A percentile compares a stretch with the other conserved stretches of the same genome.
Conservation (phyloP, 2,888 invertebrate species). For the Nephrotoma appendiculata region DNA sequence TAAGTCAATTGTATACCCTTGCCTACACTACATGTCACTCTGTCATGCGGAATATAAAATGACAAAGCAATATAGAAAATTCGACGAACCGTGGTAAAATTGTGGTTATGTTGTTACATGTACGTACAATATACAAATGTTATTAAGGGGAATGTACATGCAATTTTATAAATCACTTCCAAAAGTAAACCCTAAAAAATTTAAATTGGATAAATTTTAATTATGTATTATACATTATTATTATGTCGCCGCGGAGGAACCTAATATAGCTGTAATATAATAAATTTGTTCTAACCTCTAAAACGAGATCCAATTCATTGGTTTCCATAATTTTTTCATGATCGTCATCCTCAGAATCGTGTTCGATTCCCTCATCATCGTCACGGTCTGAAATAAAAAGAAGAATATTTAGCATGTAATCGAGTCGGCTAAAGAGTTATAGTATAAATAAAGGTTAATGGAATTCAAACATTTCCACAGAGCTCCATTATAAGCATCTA, state of each 20-base stretch:
- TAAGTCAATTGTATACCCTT: background rate
- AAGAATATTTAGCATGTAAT: background rate
- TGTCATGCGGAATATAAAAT: background rate
- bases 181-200: background rate
- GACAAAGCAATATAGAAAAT: background rate
- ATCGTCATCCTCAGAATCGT: constrained; percentile 64
- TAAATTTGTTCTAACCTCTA: constrained; percentile 24
- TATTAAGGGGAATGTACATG: background rate
- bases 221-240: background rate
- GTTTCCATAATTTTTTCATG: constrained; percentile 36
- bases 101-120: background rate
- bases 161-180: background rate
- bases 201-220: background rate
- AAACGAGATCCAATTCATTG: constrained; percentile 33
- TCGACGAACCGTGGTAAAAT: background rate
- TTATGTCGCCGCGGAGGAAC: too few relatives aligned
- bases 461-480: too few relatives aligned
- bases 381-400: constrained; percentile 17
- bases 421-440: too few relatives aligned
- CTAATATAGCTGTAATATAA: background rate
- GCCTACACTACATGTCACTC: background rate
- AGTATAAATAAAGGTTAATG: too few relatives aligned
- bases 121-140: background rate
- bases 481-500: too few relatives aligned
- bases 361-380: constrained; percentile 82